phyloP scores from a whole-genome alignment of 1,140 invertebrate genomes.

The Chymomyza costata region DNA sequence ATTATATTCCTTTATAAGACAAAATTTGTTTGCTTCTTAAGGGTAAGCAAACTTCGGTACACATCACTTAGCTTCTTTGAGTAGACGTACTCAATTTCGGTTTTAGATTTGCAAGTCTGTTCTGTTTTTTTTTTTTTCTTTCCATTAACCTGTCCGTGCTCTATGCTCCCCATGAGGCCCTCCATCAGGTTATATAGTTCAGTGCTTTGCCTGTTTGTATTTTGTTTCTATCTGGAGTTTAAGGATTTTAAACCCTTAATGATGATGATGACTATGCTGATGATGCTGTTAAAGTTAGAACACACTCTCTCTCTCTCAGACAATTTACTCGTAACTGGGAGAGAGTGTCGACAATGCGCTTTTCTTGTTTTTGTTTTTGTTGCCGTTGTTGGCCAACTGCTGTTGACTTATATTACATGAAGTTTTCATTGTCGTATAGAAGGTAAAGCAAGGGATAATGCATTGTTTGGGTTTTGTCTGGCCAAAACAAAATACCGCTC shows the following conservation, averaged over 20 bases:
- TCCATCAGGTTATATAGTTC: conserved; percentile 21
- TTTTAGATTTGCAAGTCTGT: conserved; percentile 54
- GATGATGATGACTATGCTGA: conserved; percentile 26
- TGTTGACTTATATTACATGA: conserved; percentile 55
- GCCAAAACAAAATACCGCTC: conserved; percentile 32
- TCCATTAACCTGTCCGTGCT: neutral
- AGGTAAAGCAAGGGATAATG: conserved; percentile 33
- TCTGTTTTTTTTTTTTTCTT: too few species aligned
- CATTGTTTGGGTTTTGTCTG: conserved; percentile 52
- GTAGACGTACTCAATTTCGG: conserved; percentile 35
- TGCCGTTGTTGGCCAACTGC: conserved; percentile 31
- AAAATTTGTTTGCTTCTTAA: conserved; percentile 15
- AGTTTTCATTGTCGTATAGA: conserved; percentile 34
- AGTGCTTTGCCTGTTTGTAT: neutral
- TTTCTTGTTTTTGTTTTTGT: conserved; percentile 33
- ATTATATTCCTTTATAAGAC: too few species aligned
- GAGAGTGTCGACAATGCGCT: conserved; percentile 30
- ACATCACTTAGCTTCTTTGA: too few species aligned
- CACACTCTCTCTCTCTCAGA: too few species aligned
- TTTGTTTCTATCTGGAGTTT: conserved; percentile 34
- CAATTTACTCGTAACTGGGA: conserved; percentile 11
- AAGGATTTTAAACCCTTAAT: conserved; percentile 40
- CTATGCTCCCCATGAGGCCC: neutral
- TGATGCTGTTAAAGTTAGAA: conserved; percentile 31
- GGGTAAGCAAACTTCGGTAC: conserved; percentile 27